Base-by-base conservation (phyloP, 2,113 vertebrate species). In the Ceratotherium simum region DNA sequence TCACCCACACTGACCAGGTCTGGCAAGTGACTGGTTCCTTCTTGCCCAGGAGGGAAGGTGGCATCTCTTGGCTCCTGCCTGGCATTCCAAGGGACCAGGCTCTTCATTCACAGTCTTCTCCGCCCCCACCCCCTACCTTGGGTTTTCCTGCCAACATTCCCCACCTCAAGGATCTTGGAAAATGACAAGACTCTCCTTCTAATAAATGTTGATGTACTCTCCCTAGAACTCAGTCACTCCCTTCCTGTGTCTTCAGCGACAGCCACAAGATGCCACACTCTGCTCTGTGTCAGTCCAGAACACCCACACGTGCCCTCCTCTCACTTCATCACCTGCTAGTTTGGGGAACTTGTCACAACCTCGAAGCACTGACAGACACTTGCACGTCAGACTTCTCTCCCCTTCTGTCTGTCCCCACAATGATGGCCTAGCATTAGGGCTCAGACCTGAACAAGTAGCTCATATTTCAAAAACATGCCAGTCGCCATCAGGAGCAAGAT, bases 361-460 rank as follows among this genome's bases (percentile, higher is more conserved):
- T n/a, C 8, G 5, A 31, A 65, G 16, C 3, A 6, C 6, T 5
- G 60, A 27, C 7, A 9, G 39, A 20, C 0, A 14, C 10, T 13
- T 4, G 5, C 31, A 17, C 39, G 0, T 8, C 1, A 0, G 7
- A 23, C 46, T 67, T 60, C 7, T 0, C 16, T 54, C n/a, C 64
- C 9, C 14, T 25, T 16, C 2, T 3, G 0, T 62, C 54, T 9
- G 31, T 13, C 13, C 62, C 70, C 31, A 1, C 9, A 2, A 1
- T 0, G 18, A 36, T 23, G 13, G 31, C 51, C 80, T 12, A 9
- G 20, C 3, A 0, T 13, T 18, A 60, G 27, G 81, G 33, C 36
- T 17, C 20, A 29, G 20, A 18, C 67, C 25, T 48, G 23, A 23
- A 39, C 48, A 20, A 33, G 20, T 8, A 8, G 56, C 39, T 94